These are phyloP conservation scores for Dromaius novaehollandiae DNA, from an alignment of 2,113 vertebrate genomes.

Conservation along the genomic window DNA sequence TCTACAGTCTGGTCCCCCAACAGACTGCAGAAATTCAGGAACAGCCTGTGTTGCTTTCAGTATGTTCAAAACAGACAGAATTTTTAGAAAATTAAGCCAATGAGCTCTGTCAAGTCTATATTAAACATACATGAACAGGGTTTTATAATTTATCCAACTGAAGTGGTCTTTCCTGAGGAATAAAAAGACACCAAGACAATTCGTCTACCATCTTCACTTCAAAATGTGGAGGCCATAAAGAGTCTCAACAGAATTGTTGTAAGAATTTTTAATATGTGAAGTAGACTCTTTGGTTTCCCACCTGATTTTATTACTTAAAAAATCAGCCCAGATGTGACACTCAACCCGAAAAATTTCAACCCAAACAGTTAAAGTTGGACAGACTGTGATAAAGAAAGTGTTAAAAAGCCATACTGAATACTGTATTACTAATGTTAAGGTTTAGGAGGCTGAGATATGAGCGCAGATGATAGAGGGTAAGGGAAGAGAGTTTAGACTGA, in stretches of 20 bases:
- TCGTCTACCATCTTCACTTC: not conserved
- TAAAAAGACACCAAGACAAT: not conserved
- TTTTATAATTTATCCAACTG: not conserved
- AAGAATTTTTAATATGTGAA: not conserved
- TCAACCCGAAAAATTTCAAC: not conserved
- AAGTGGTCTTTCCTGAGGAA: not conserved
- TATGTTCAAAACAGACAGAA: not conserved
- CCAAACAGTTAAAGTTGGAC: not conserved
- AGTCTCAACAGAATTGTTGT: not conserved
- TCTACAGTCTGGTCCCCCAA: not conserved
- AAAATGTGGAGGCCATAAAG: not conserved
- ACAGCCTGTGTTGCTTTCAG: not conserved
- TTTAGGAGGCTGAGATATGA: not conserved
- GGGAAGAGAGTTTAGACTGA: not conserved
- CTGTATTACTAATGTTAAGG: not conserved
- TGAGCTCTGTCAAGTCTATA: not conserved
- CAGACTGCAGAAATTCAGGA: not conserved
- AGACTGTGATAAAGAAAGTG: not conserved
- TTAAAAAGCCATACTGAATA: not conserved
- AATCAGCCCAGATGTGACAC: not conserved
- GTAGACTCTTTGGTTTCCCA: not conserved
- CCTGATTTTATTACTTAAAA: not conserved
- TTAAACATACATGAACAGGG: not conserved
- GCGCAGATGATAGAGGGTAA: not conserved
- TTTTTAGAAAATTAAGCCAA: not conserved